Base-by-base conservation (phyloP, 1,140 invertebrate species). In the Diorhabda carinulata region DNA sequence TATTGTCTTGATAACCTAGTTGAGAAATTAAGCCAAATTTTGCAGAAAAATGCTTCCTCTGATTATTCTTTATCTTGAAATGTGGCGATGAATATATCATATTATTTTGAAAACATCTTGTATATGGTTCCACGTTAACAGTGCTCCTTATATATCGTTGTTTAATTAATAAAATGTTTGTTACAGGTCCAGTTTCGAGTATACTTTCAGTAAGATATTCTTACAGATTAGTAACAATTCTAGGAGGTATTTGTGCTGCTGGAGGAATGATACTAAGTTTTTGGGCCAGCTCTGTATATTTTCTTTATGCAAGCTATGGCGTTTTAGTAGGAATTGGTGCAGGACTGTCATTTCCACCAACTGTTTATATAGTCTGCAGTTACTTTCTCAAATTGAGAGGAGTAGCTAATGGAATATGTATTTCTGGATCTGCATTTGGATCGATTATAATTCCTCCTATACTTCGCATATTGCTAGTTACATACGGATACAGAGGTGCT, bases 131-230 rank as follows among this genome's bases (percentile, higher is more conserved):
- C 47, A 52, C n/a, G 47, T 52, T 8, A 52, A 52, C 47, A 52
- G 47, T 52, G 47, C 47, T 52, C 47, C n/a, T 8, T 52, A 8
- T 52, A 4, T 5, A 52, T 52, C 5, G 47, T 8, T 8, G 2
- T 52, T 52, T 52, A 52, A 52, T 52, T 8, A 52, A 52, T 52
- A 52, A 52, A 52, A 2, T 3, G 66, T 69, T 65, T 67, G 47
- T 89, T 80, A 72, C 84, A 90, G 96, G 95, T 75, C 95, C 95
- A 9, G 80, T 98, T 59, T 95, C 95, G 9, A 94, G 93, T 78
- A 90, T 94, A 73, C 83, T 97, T 57, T 95, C 93, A 0, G 91
- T 94, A 60, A 92, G 91, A 78, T 96, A 91, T 85, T 96, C 95
- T 41, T 97, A 96, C 81, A 84, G 92, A n/a, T 92, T 89, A 6